A percentile compares a stretch with the other conserved stretches of the same genome.
These are phyloP conservation scores for Herpailurus yagouaroundi DNA, from an alignment of 2,113 vertebrate species.

Conservation along the genomic window DNA sequence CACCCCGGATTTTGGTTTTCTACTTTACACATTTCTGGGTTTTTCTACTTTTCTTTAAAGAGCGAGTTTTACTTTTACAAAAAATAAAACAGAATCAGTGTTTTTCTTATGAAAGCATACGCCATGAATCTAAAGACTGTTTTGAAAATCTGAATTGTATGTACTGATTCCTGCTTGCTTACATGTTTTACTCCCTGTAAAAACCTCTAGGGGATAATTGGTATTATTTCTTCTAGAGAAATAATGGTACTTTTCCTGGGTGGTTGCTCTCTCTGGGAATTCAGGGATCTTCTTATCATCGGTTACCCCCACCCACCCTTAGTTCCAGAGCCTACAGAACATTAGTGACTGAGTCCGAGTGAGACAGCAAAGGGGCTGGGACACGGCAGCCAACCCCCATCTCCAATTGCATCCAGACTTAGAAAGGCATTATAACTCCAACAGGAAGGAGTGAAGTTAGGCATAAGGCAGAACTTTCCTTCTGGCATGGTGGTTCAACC, in stretches of 20 bases:
- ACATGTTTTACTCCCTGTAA: not conserved
- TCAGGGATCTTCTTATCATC: not conserved
- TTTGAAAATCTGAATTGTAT: not conserved
- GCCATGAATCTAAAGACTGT: not conserved
- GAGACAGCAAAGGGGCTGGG: not conserved
- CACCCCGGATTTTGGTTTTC: not conserved
- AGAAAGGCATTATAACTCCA: not conserved
- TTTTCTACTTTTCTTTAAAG: slow-evolving; percentile 21
- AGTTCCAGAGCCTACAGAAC: not conserved
- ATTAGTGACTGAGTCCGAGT: not conserved
- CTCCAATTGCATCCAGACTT: not conserved
- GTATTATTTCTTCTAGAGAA: not conserved
- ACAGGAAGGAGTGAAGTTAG: not conserved
- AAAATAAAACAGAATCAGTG: not conserved
- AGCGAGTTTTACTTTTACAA: not conserved
- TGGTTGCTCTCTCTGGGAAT: not conserved
- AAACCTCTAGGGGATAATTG: not conserved
- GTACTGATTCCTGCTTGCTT: not conserved
- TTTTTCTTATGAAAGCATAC: not conserved
- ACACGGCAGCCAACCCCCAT: not conserved
- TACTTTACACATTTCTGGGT: not conserved
- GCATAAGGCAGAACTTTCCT: not conserved
- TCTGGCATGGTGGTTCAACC: not conserved
- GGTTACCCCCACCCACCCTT: not conserved
- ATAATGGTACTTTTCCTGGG: not conserved